Conservation (phyloP, 1,140 invertebrate species). For the Musca vetustissima region DNA sequence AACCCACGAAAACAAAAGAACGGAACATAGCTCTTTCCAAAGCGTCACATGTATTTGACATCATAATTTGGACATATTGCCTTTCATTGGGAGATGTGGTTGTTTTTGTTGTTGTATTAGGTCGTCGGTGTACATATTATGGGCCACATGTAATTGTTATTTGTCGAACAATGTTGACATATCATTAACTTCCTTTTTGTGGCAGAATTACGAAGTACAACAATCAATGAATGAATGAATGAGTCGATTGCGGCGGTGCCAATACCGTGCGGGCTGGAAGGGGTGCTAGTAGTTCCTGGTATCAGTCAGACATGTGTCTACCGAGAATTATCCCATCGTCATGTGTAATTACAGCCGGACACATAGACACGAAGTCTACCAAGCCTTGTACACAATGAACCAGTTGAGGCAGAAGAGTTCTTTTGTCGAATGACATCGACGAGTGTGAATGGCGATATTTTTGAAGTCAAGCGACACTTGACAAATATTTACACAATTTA, state of each 20-base stretch:
- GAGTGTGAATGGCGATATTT: not conserved
- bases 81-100: no score
- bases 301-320: no score
- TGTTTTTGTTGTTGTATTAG: no score
- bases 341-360: not conserved
- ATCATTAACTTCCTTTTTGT: conserved; percentile 20
- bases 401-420: not conserved
- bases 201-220: no score
- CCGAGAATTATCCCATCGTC: not conserved
- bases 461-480: conserved; percentile 22
- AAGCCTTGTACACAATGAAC: not conserved
- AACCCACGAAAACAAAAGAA: no score
- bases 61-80: no score
- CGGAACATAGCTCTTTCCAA: no score
- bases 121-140: no score
- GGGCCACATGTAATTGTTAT: not conserved
- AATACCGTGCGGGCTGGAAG: no score
- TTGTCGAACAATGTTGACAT: conserved; percentile 15
- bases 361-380: not conserved
- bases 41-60: no score
- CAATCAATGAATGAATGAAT: not conserved
- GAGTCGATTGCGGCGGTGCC: not conserved
- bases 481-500: conserved; percentile 24
- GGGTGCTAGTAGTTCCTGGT: no score
- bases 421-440: not conserved